A percentile compares a stretch with the other conserved stretches of the same genome.
Evolutionary conservation across 2,888 invertebrate species (phyloP).

Genomic region (Tiphia femorata): DNA sequence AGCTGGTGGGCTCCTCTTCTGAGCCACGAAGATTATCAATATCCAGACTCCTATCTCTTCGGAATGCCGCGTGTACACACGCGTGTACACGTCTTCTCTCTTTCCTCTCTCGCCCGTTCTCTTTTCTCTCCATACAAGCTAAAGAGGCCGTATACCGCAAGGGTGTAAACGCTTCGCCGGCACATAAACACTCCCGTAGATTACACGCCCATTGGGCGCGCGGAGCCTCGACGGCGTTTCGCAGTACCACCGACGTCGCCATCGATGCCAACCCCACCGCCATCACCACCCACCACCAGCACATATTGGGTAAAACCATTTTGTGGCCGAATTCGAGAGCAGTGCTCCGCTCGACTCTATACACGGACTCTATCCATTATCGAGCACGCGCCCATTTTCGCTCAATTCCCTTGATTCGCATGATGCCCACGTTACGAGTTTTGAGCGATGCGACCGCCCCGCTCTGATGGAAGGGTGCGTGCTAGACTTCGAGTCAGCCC

Average conservation of each 20-base stretch:
- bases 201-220: constrained; percentile 47
- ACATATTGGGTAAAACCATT: constrained; percentile 26
- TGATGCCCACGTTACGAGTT: too few relatives aligned
- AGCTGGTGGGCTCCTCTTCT: constrained; percentile 22
- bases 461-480: too few relatives aligned
- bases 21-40: constrained; percentile 57
- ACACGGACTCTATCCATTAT: constrained; percentile 27
- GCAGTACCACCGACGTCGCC: too few relatives aligned
- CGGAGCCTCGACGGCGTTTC: neutral
- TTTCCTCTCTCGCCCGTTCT: too few relatives aligned
- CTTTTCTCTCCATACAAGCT: constrained; percentile 34
- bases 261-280: too few relatives aligned
- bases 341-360: constrained; percentile 10
- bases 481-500: too few relatives aligned
- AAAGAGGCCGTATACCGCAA: constrained; percentile 47
- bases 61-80: constrained; percentile 26
- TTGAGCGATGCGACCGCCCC: too few relatives aligned
- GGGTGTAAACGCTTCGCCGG: constrained; percentile 48
- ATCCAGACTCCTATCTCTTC: constrained; percentile 51
- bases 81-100: constrained; percentile 42
- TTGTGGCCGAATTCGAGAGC: constrained; percentile 21
- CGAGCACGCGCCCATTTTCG: constrained; percentile 13
- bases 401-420: too few relatives aligned
- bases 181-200: constrained; percentile 51
- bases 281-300: neutral